phyloP scores from a whole-genome alignment of 1,140 invertebrate genomes.

The Heliconius congener region DNA sequence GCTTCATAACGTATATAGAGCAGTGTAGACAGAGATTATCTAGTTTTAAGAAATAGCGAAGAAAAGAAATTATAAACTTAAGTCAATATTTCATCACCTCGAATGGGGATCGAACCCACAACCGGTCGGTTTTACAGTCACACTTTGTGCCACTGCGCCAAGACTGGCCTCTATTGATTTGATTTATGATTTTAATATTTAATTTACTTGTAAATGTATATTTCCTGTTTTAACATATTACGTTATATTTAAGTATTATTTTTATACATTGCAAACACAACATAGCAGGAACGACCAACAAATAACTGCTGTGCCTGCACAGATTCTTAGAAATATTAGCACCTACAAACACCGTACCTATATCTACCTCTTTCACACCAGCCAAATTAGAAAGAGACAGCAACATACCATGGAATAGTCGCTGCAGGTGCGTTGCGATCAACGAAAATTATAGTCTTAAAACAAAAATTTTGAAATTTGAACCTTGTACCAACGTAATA shows the following conservation, averaged over 20 bases:
- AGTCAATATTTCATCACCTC: too few species aligned
- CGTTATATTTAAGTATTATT: neutral
- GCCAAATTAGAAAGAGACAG: conserved; percentile 39
- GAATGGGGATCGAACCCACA: too few species aligned
- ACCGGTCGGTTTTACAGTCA: too few species aligned
- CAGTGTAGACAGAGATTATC: neutral
- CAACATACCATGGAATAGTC: conserved; percentile 43
- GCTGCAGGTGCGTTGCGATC: conserved; percentile 56
- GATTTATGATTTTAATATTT: too few species aligned
- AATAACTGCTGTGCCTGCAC: conserved; percentile 42
- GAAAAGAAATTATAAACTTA: too few species aligned
- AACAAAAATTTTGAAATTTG: conserved; percentile 24
- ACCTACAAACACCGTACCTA: conserved; percentile 42
- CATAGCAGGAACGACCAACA: conserved; percentile 18
- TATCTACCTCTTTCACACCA: conserved; percentile 41
- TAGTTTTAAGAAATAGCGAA: neutral
- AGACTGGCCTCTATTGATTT: too few species aligned
- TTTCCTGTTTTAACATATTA: neutral
- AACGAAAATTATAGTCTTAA: conserved; percentile 45
- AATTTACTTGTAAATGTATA: neutral
- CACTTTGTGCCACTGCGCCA: too few species aligned
- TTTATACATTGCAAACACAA: neutral
- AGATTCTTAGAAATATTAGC: conserved; percentile 59
- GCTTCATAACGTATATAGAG: too few species aligned
- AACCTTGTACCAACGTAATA: neutral